Evolutionary conservation across 2,797 vertebrate genomes (phyloP).

Genomic region (Limosa lapponica): DNA sequence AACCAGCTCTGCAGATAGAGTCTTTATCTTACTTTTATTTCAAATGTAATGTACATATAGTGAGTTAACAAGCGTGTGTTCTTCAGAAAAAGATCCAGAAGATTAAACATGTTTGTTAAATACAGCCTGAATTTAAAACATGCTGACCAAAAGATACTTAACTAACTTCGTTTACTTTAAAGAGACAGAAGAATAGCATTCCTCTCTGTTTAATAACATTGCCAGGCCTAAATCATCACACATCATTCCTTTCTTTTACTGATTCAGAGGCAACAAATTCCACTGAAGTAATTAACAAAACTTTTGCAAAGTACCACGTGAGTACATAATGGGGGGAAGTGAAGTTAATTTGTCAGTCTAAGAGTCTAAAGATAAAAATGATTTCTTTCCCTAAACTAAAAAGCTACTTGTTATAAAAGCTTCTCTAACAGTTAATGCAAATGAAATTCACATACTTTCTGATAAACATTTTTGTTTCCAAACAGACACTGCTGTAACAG

Average conservation of each 20-base stretch:
- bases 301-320: rapidly evolving
- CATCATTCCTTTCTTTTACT: neutral
- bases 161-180: neutral
- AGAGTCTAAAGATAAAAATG: neutral
- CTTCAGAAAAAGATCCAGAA: neutral
- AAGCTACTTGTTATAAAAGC: neutral
- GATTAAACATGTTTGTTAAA: neutral
- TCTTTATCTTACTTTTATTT: neutral
- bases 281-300: neutral
- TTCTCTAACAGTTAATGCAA: neutral
- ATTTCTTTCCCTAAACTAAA: neutral
- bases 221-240: neutral
- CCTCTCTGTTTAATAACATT: neutral
- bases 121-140: neutral
- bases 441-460: neutral
- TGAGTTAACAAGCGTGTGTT: neutral
- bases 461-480: neutral
- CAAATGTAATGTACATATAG: neutral
- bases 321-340: neutral
- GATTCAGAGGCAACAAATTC: neutral
- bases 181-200: neutral
- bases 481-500: neutral
- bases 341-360: neutral
- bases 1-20: neutral
- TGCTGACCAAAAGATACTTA: neutral